Percentiles rank a stretch among this genome's conserved stretches.
phyloP scores from a whole-genome alignment of 2,113 vertebrate genomes.

The Microcebus griseorufus region DNA sequence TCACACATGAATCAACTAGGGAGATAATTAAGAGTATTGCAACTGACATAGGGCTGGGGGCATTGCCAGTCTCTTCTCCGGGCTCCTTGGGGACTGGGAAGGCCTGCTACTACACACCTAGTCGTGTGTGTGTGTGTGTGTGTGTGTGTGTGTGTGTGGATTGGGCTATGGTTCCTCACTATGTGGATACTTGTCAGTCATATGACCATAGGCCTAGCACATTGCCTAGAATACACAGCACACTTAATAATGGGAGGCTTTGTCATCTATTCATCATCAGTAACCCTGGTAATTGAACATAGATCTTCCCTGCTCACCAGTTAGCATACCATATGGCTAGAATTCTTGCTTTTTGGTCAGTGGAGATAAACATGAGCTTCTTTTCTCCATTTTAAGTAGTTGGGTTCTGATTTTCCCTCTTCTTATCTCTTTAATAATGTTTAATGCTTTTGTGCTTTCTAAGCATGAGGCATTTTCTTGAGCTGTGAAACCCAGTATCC shows the following conservation, averaged over 20 bases:
- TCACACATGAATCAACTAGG: background rate
- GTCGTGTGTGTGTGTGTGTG: background rate
- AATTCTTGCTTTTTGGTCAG: background rate
- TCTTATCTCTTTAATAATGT: background rate
- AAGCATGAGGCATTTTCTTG: background rate
- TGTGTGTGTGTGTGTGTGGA: background rate
- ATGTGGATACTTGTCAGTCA: background rate
- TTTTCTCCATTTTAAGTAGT: background rate
- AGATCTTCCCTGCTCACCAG: accelerated
- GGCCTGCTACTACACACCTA: background rate
- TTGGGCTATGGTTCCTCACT: too few relatives aligned
- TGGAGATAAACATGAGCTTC: background rate
- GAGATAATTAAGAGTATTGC: background rate
- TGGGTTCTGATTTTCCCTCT: background rate
- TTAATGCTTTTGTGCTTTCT: background rate
- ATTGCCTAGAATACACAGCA: accelerated
- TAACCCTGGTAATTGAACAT: background rate
- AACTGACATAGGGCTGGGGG: background rate
- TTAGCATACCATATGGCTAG: background rate
- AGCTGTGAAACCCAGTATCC: background rate
- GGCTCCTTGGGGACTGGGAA: too few relatives aligned
- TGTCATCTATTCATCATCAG: background rate
- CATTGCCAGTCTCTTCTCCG: background rate
- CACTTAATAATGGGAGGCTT: background rate
- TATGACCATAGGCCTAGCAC: too few relatives aligned